These are phyloP conservation scores for Pseudorhombus dupliciocellatus DNA, from an alignment of 2,113 vertebrate genomes.

Conservation along the genomic window DNA sequence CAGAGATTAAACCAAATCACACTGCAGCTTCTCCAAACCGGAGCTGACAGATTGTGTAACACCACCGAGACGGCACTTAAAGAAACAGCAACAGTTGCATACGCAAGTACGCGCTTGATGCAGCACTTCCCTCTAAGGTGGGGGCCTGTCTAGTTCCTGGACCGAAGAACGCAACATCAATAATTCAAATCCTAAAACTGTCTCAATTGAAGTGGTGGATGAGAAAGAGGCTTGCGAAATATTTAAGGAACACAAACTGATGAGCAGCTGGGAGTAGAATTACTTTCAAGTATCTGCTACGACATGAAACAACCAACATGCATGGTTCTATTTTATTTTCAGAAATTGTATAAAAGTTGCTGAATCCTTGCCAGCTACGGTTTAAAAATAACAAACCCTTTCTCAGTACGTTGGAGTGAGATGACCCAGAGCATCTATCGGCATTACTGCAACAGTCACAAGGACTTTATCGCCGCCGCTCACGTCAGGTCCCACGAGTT, in stretches of 20 bases:
- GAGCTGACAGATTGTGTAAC: slow-evolving; percentile 49
- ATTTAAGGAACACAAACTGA: slow-evolving; percentile 2
- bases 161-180: slow-evolving; percentile 53
- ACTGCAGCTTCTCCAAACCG: slow-evolving; percentile 33
- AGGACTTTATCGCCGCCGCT: no score
- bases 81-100: slow-evolving; percentile 15
- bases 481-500: no score
- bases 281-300: not conserved
- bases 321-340: not conserved
- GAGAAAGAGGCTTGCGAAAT: not conserved
- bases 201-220: slow-evolving; percentile 9
- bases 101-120: slow-evolving; percentile 32
- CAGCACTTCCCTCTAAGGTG: slow-evolving; percentile 23
- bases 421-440: no score
- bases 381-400: no score
- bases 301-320: not conserved
- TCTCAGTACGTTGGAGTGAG: not conserved
- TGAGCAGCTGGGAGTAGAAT: not conserved
- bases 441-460: no score
- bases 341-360: not conserved
- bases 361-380: not conserved
- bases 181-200: slow-evolving; percentile 37
- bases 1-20: slow-evolving; percentile 40
- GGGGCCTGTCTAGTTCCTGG: slow-evolving; percentile 35
- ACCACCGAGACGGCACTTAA: slow-evolving; percentile 40